These are phyloP conservation scores for Ornithorhynchus anatinus DNA, from an alignment of 2,113 vertebrate genomes.

Conservation along the genomic window DNA sequence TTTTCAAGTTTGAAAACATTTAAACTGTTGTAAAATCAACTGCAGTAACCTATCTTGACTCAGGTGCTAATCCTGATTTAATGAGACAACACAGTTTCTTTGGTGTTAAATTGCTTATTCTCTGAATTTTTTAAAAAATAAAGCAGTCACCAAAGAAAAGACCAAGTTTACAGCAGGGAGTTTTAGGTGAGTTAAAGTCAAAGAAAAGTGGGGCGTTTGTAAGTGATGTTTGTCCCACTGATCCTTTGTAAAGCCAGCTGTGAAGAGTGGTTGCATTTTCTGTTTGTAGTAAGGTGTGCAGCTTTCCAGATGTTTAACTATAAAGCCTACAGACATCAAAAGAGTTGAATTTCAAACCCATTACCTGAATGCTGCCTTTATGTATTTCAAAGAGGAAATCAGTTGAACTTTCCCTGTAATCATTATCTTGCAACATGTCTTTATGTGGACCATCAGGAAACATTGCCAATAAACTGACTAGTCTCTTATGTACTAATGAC, in stretches of 20 bases:
- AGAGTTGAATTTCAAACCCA: slow-evolving; percentile 25
- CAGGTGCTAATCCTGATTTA: too few species aligned
- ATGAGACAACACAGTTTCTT: neutral
- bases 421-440: slow-evolving; percentile 52
- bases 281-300: slow-evolving; percentile 36
- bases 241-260: slow-evolving; percentile 69
- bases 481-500: too few species aligned
- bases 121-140: slow-evolving; percentile 45
- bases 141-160: slow-evolving; percentile 39
- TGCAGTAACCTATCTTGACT: too few species aligned
- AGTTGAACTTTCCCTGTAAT: slow-evolving; percentile 69
- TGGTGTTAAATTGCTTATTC: neutral
- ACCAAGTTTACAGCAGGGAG: neutral
- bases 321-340: slow-evolving; percentile 71
- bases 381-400: slow-evolving; percentile 70
- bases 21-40: too few species aligned
- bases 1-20: too few species aligned
- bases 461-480: neutral
- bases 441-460: slow-evolving; percentile 49
- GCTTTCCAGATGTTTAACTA: slow-evolving; percentile 69
- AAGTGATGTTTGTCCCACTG: slow-evolving; percentile 33
- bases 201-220: slow-evolving; percentile 36
- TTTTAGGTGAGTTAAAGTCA: slow-evolving; percentile 19
- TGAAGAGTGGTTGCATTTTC: slow-evolving; percentile 6
- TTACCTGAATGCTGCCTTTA: slow-evolving; percentile 54